Evolutionary conservation across 2,888 invertebrate genomes (phyloP), one percentile per base, ranked within the genome.

Genomic region (Agrotis puta): DNA sequence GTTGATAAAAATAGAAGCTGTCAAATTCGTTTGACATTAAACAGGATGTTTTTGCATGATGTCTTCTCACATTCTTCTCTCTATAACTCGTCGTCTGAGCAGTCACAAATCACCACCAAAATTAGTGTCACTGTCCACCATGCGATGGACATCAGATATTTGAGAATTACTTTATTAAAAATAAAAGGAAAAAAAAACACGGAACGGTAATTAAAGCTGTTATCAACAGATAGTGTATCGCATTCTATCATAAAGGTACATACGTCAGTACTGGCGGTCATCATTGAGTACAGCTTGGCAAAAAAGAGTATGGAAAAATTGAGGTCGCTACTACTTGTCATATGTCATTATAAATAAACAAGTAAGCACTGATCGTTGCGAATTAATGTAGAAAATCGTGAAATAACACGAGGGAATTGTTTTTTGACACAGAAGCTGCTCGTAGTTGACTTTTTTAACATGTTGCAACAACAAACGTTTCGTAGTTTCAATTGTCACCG

Each of bases 181-280:
- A 66, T 51, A 58, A 75, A 79, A 77, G 53, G 16, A 13, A 14
- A 48, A 13, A 11, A 53, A 54, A 70, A 61, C 58, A 66, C 47
- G 64, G 62, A 72, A 54, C 50, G 68, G 70, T 81, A 86, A 85
- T 85, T 85, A 85, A 73, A 65, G 50, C 45, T 20, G 54, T 86
- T 87, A 85, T 85, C 85, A 48, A 9, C 4, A 48, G 85, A 87
- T 82, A 79, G 80, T 88, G 14, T 84, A 84, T 84, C 84, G 16
- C 58, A 64, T 59, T 64, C 45, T 86, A 85, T 85, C 77, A 64
- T 11, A 3, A 16, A 43, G 54, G 48, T 56, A 45, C 39, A 39
- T 39, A 39, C 48, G 45, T 27, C 43, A 20, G 33, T 62, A 45
- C 27, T n/a, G 75, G 13, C 50, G 9, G 47, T 48, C 56, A 22